phyloP scores from a whole-genome alignment of 2,797 vertebrate genomes.

The Sebastes aleutianus region DNA sequence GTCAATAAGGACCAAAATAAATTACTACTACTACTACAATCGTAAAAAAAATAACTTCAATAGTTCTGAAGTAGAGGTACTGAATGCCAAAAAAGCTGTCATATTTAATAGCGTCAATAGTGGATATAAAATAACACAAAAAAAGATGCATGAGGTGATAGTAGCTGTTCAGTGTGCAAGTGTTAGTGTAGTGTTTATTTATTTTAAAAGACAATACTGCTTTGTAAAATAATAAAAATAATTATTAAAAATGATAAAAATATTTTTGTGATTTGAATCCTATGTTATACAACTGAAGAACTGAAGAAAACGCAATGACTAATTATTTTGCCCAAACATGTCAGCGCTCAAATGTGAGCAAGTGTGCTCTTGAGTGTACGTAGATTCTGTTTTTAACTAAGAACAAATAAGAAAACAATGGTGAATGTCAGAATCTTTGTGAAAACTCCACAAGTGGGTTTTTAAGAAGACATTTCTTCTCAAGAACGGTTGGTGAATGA shows the following conservation, averaged over 20 bases:
- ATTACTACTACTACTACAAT: not conserved
- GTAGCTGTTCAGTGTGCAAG: no score
- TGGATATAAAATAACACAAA: no score
- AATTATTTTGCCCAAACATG: not conserved
- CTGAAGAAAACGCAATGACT: not conserved
- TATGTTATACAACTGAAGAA: not conserved
- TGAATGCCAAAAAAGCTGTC: not conserved
- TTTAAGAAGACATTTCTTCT: no score
- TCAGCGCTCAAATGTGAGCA: fast-evolving
- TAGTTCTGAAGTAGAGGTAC: not conserved
- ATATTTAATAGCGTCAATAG: not conserved
- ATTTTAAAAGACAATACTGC: not conserved
- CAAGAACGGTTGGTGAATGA: not conserved
- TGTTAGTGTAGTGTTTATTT: not conserved
- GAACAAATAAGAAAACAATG: not conserved
- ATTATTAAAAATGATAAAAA: not conserved
- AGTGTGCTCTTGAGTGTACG: not conserved
- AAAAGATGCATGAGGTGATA: no score
- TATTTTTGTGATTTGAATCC: not conserved
- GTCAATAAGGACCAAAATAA: no score
- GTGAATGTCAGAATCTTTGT: not conserved
- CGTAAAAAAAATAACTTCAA: not conserved
- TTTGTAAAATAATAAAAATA: not conserved
- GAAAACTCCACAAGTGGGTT: not conserved
- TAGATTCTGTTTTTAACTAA: not conserved